Evolutionary conservation across 1,140 invertebrate genomes (phyloP).

Genomic region (Drosophila nasuta): DNA sequence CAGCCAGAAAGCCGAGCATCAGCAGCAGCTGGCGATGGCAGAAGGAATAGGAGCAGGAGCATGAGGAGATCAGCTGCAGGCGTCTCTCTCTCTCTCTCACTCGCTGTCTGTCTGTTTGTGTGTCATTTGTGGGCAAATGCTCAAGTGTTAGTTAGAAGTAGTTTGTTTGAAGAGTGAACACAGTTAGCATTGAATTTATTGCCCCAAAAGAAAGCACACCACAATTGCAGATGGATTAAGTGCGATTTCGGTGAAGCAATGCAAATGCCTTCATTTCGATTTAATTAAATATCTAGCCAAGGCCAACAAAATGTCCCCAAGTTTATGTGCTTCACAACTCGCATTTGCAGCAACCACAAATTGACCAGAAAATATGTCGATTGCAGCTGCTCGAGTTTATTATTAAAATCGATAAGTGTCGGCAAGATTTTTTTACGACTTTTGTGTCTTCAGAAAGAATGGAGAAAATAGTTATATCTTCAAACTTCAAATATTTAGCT

Average conservation of each 20-base stretch:
- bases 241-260: conserved; percentile 38
- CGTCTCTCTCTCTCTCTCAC: neutral
- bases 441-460: neutral
- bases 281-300: conserved; percentile 67
- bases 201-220: conserved; percentile 29
- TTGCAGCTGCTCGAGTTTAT: neutral
- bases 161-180: conserved; percentile 71
- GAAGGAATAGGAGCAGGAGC: conserved; percentile 9
- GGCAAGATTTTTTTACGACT: neutral
- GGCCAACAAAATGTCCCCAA: conserved; percentile 39
- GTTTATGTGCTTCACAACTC: conserved; percentile 16
- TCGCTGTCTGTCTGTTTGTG: conserved; percentile 2
- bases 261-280: conserved; percentile 57
- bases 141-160: conserved; percentile 63
- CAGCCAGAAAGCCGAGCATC: conserved; percentile 47
- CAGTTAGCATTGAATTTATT: conserved; percentile 76
- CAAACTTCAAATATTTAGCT: too few species aligned
- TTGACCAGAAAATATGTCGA: conserved; percentile 10
- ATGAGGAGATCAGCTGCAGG: conserved; percentile 61
- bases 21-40: conserved; percentile 1
- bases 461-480: too few species aligned
- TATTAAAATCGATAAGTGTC: neutral
- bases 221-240: conserved; percentile 77
- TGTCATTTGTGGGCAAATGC: conserved; percentile 37
- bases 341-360: conserved; percentile 22